These are phyloP conservation scores for Macropis europaea DNA, from an alignment of 2,888 invertebrate species.

Conservation along the genomic window DNA sequence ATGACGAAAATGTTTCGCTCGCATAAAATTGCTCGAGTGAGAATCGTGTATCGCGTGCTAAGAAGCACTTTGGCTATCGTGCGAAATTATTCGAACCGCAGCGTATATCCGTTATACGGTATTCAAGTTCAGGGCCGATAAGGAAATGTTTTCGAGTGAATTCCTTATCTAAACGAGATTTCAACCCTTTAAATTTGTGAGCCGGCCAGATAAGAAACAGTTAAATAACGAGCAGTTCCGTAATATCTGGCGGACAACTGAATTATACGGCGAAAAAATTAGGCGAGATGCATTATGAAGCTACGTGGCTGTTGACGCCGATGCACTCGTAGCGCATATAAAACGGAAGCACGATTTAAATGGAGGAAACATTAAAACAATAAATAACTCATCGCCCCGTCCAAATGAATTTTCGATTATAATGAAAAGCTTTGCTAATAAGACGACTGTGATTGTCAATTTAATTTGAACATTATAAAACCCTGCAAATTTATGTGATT, in stretches of 20 bases:
- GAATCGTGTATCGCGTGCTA: slow-evolving; percentile 23
- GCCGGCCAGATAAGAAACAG: not conserved
- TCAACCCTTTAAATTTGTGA: not conserved
- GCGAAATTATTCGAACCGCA: slow-evolving; percentile 5
- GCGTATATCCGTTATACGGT: not conserved
- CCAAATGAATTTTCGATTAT: no score
- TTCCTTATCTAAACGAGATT: slow-evolving; percentile 18
- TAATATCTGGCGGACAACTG: not conserved
- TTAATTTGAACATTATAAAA: no score
- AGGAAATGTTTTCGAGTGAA: not conserved
- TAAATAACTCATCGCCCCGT: no score
- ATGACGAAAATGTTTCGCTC: slow-evolving; percentile 14
- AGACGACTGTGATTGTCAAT: no score
- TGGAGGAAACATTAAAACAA: no score
- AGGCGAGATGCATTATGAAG: not conserved
- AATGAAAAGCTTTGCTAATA: no score
- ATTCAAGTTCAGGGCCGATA: slow-evolving; percentile 28
- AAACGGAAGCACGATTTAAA: no score
- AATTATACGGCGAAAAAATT: not conserved
- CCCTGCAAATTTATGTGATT: no score
- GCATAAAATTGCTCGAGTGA: slow-evolving; percentile 11
- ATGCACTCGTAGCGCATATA: no score
- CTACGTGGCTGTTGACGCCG: no score
- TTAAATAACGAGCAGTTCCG: not conserved
- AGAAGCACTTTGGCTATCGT: slow-evolving; percentile 13